Percentiles rank a stretch among this genome's conserved stretches.
Conservation (phyloP, 2,888 invertebrate genomes). For the Nematopogon swammerdamellus region DNA sequence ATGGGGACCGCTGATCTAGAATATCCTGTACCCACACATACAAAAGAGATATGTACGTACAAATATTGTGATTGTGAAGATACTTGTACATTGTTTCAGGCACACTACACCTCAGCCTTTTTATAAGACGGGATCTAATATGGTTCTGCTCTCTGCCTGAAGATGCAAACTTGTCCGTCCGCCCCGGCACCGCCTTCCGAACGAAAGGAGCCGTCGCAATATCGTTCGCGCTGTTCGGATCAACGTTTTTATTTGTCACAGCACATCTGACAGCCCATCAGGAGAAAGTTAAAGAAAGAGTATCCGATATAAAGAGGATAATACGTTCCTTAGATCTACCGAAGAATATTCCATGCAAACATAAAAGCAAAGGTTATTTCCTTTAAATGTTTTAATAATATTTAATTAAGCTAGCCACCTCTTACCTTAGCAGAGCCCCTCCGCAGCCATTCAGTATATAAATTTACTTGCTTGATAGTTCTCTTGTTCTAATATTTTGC, state of each 20-base stretch:
- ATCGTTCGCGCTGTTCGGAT: constrained; percentile 90
- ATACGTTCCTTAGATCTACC: constrained; percentile 80
- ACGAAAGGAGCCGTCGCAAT: constrained; percentile 96
- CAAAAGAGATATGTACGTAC: too few species aligned
- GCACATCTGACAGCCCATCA: constrained; percentile 94
- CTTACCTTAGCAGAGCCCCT: too few species aligned
- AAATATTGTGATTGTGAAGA: too few species aligned
- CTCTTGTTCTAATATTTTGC: too few species aligned
- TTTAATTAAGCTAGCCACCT: too few species aligned
- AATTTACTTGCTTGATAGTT: too few species aligned
- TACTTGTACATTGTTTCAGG: constrained; percentile 38
- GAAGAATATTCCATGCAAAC: constrained; percentile 71
- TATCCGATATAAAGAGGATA: constrained; percentile 82
- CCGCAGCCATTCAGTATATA: too few species aligned
- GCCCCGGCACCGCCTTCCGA: constrained; percentile 85
- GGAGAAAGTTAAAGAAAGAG: constrained; percentile 81
- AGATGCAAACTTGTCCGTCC: constrained; percentile 81
- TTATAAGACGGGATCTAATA: constrained; percentile 86
- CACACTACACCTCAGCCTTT: constrained; percentile 84
- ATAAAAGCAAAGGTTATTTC: constrained; percentile 73
- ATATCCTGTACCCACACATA: too few species aligned
- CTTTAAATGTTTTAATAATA: too few species aligned
- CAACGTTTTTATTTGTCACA: constrained; percentile 91
- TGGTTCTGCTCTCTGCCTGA: constrained; percentile 96
- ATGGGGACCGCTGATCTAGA: too few species aligned